Base-by-base conservation (phyloP, 2,797 vertebrate genomes). In the Siniperca obscura region DNA sequence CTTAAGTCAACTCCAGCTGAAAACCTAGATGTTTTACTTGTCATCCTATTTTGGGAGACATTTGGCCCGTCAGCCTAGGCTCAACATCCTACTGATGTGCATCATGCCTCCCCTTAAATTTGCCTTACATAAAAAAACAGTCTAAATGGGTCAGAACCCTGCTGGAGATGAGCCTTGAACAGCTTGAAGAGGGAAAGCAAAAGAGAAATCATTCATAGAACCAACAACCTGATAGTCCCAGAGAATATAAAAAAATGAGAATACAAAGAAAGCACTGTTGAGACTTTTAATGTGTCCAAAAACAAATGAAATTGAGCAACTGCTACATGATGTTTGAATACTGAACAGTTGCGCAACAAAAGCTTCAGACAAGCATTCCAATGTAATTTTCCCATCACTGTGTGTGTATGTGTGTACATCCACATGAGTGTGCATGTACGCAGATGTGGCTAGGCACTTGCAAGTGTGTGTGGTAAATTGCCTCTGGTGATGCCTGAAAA, bases 131-230 rank as follows among this genome's bases (percentile, higher is more conserved):
- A 85, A 90, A 92, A 92, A 30, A 81, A 83, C 60, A 61, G 59
- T 65, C 61, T 88, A 93, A 94, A 90, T 93, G 90, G 91, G 92
- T 94, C 92, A 94, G 87, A 92, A 89, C 88, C 84, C 89, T 85
- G 87, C 86, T 89, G 91, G 92, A 94, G 83, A 86, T 40, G 69
- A 89, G 80, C 78, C 76, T 76, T 46, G 61, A 85, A 76, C 82
- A 90, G 87, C 77, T 90, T 81, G 79, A 84, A 25, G n/a, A 42
- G 62, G 59, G 74, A 70, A 73, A 78, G 62, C 25, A 56, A 86
- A 85, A 83, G 27, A 84, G 56, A 80, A 90, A 80, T 82, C 79
- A 80, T 85, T 87, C 56, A 84, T 50, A 65, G 17, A 81, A 80
- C 75, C 70, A 81, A 85, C 72, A 86, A 81, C 74, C 48, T 70